Percentiles rank a stretch among this genome's conserved stretches.
Conservation (phyloP, 2,113 vertebrate genomes). For the Calonectris borealis region DNA sequence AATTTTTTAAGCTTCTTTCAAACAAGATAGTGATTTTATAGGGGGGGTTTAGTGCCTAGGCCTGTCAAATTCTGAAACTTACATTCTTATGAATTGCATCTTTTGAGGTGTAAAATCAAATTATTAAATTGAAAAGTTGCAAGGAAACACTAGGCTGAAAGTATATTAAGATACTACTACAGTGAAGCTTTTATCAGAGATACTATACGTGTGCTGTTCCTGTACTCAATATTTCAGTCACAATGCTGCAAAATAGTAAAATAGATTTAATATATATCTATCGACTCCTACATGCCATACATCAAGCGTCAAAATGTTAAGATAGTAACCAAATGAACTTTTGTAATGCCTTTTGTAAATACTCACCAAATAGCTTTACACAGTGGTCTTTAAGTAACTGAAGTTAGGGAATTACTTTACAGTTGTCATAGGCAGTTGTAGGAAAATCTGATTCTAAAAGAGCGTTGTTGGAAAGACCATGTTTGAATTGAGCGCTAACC, state of each 20-base stretch:
- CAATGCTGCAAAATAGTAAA: background rate
- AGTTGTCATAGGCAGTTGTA: background rate
- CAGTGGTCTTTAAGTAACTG: background rate
- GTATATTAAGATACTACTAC: background rate
- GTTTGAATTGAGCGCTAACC: background rate
- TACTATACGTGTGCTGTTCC: background rate
- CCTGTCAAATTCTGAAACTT: background rate
- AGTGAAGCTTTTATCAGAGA: background rate
- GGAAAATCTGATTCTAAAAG: background rate
- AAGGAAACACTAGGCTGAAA: background rate
- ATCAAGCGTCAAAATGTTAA: background rate
- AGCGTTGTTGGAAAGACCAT: background rate
- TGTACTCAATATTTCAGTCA: background rate
- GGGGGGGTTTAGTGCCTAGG: background rate
- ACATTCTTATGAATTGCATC: background rate
- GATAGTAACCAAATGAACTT: background rate
- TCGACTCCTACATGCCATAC: background rate
- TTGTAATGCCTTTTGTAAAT: background rate
- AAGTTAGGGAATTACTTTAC: background rate
- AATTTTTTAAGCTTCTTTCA: background rate
- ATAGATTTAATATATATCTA: background rate
- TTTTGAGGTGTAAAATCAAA: background rate
- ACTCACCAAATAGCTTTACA: background rate
- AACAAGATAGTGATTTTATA: background rate
- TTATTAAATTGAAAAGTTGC: background rate